Conservation (phyloP, 2,113 vertebrate genomes). For the Typhlomys cinereus region DNA sequence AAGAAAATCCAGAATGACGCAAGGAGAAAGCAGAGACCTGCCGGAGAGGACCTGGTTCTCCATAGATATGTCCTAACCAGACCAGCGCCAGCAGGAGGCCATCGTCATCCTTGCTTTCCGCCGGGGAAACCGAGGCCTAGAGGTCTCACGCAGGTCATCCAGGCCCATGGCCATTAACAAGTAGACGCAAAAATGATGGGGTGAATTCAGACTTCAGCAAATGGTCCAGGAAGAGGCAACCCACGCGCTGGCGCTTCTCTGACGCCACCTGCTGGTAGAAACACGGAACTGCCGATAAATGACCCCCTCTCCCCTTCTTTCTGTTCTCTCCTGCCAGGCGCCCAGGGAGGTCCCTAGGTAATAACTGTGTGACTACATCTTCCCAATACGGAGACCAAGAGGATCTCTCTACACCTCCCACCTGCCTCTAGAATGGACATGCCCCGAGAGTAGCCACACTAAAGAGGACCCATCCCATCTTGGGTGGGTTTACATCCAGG, state of each 20-base stretch:
- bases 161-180: not conserved
- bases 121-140: not conserved
- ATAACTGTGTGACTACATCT: not conserved
- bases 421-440: too few species aligned
- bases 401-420: not conserved
- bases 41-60: not conserved
- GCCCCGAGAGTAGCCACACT: not conserved
- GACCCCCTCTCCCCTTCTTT: too few species aligned
- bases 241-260: not conserved
- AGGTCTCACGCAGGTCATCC: not conserved
- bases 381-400: not conserved
- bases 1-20: not conserved
- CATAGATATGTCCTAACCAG: not conserved
- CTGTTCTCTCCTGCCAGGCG: too few species aligned
- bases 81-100: not conserved
- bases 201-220: too few species aligned
- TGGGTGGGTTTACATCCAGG: not conserved
- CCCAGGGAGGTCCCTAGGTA: not conserved
- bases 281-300: not conserved
- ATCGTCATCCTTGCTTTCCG: not conserved
- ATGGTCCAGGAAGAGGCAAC: not conserved
- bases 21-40: not conserved
- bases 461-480: not conserved
- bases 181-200: not conserved
- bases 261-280: slow-evolving; percentile 53